phyloP scores from a whole-genome alignment of 2,888 invertebrate genomes.

The Pheosia tremula region DNA sequence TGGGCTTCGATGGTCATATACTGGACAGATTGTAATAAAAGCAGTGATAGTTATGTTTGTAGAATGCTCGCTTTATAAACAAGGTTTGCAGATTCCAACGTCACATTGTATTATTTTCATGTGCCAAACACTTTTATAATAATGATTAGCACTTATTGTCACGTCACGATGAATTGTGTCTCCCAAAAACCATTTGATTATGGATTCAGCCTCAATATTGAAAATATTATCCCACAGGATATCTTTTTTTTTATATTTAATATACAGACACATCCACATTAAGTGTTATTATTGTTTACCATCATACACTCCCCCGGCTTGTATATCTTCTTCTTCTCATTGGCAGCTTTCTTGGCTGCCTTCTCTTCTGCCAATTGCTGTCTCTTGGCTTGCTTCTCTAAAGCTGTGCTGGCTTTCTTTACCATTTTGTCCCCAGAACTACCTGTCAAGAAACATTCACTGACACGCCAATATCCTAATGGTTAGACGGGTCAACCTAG shows the following conservation, averaged over 20 bases:
- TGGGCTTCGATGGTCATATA: conserved; percentile 71
- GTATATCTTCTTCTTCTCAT: conserved; percentile 55
- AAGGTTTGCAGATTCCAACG: too few species aligned
- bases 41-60: neutral
- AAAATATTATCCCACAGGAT: too few species aligned
- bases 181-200: too few species aligned
- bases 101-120: too few species aligned
- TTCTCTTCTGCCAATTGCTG: conserved; percentile 45
- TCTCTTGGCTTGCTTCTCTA: conserved; percentile 17
- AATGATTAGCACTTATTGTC: too few species aligned
- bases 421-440: conserved; percentile 1
- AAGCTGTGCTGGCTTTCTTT: conserved; percentile 9
- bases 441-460: neutral
- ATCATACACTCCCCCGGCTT: conserved; percentile 80
- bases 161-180: too few species aligned
- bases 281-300: conserved; percentile 43
- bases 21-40: conserved; percentile 41
- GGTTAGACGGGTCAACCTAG: too few species aligned
- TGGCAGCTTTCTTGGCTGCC: conserved; percentile 37
- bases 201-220: too few species aligned
- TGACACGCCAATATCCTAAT: too few species aligned
- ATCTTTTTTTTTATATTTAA: too few species aligned
- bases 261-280: too few species aligned
- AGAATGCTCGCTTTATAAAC: neutral
- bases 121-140: too few species aligned